phyloP scores from a whole-genome alignment of 1,140 invertebrate species.

The Heliconius himera region DNA sequence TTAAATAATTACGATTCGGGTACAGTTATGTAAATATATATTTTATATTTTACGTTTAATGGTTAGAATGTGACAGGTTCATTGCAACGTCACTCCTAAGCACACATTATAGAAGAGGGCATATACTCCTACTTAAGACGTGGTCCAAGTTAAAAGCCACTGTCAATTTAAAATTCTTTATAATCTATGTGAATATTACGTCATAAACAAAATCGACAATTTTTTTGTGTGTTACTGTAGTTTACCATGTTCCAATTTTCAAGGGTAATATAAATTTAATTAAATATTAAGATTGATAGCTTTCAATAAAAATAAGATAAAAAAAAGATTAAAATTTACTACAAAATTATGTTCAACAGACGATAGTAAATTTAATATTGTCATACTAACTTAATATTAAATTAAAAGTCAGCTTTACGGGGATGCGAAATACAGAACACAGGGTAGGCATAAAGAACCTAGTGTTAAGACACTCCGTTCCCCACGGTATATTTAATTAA shows the following conservation, averaged over 20 bases:
- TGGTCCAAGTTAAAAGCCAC: constrained; percentile 45
- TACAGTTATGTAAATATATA: neutral
- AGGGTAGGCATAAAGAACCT: too few species aligned
- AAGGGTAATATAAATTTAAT: neutral
- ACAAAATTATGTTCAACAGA: neutral
- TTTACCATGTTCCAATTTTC: neutral
- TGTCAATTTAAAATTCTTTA: neutral
- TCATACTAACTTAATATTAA: too few species aligned
- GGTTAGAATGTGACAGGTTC: constrained; percentile 42
- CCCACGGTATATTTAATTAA: too few species aligned
- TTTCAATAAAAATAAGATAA: neutral
- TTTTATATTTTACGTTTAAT: neutral
- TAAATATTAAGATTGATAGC: neutral
- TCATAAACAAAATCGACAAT: neutral
- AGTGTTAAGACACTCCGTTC: too few species aligned
- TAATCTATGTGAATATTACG: neutral
- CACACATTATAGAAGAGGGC: constrained; percentile 51
- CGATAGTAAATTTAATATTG: neutral
- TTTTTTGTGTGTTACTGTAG: neutral
- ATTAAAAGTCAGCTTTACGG: too few species aligned
- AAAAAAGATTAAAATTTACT: neutral
- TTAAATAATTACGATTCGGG: too few species aligned
- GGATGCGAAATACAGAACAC: too few species aligned
- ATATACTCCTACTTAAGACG: constrained; percentile 36
- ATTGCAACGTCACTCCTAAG: constrained; percentile 62